A percentile compares a stretch with the other conserved stretches of the same genome.
phyloP scores from a whole-genome alignment of 1,140 invertebrate genomes.

The Cydia amplana region DNA sequence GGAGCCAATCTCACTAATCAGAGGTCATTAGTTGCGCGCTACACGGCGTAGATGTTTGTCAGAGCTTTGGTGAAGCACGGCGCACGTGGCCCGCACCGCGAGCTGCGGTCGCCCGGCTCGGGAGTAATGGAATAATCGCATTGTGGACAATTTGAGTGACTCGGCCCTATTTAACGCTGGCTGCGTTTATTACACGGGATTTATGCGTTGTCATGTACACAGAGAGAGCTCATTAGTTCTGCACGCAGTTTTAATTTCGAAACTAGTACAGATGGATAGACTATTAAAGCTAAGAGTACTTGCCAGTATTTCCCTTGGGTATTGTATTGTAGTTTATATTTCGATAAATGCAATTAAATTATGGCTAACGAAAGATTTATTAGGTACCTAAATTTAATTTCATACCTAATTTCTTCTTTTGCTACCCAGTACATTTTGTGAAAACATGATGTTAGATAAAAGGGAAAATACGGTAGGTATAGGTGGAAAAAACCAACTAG shows the following conservation, averaged over 20 bases:
- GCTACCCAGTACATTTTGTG: constrained; percentile 33
- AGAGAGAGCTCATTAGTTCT: constrained; percentile 66
- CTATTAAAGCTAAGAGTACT: constrained; percentile 36
- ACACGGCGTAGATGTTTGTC: not conserved
- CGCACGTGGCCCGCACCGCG: constrained; percentile 35
- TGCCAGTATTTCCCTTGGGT: not conserved
- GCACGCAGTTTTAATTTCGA: constrained; percentile 69
- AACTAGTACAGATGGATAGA: constrained; percentile 42
- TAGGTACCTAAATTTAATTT: no score
- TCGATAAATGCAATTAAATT: no score
- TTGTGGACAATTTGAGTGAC: constrained; percentile 72
- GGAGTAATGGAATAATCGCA: constrained; percentile 72
- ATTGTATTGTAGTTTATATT: not conserved
- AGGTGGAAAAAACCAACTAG: constrained; percentile 69
- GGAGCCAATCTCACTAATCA: constrained; percentile 10
- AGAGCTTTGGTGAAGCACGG: constrained; percentile 27
- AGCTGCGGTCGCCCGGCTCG: constrained; percentile 49
- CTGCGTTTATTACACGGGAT: constrained; percentile 72
- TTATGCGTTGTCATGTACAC: constrained; percentile 72
- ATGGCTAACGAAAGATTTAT: no score
- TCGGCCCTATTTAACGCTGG: constrained; percentile 69
- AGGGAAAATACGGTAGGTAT: no score
- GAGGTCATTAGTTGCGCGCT: constrained; percentile 21
- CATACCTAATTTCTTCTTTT: no score
- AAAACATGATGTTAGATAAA: constrained; percentile 50